These are phyloP conservation scores for Pristiophorus japonicus DNA, from an alignment of 2,113 vertebrate genomes.

Conservation along the genomic window DNA sequence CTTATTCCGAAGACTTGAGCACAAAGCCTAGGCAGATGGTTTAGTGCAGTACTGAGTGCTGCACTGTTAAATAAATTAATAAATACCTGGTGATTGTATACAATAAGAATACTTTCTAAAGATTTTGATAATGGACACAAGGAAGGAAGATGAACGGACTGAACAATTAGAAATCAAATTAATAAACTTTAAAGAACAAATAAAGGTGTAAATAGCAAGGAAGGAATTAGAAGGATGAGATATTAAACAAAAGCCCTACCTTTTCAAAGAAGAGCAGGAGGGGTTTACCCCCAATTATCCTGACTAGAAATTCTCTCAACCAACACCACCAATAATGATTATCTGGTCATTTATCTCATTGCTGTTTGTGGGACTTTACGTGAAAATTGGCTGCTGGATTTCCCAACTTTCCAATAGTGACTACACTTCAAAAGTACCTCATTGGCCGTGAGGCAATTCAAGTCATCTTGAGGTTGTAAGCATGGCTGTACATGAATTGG, in stretches of 20 bases:
- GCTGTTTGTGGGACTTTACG: too few relatives aligned
- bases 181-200: not conserved
- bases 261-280: not conserved
- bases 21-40: not conserved
- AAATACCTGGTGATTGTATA: not conserved
- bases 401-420: not conserved
- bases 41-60: not conserved
- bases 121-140: not conserved
- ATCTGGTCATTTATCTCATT: not conserved
- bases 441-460: not conserved
- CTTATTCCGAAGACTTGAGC: not conserved
- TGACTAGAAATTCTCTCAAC: not conserved
- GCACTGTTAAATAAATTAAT: not conserved
- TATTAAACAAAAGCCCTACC: not conserved
- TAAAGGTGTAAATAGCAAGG: not conserved
- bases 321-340: not conserved
- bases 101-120: not conserved
- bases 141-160: not conserved
- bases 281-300: not conserved
- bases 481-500: not conserved
- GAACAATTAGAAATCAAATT: not conserved
- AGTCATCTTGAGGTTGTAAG: not conserved
- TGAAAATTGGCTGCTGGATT: not conserved
- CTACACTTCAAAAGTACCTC: not conserved
- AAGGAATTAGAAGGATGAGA: too few relatives aligned